Evolutionary conservation across 2,888 invertebrate genomes (phyloP), one percentile per base, ranked within the genome.

Genomic region (Trachelus troglodyta): DNA sequence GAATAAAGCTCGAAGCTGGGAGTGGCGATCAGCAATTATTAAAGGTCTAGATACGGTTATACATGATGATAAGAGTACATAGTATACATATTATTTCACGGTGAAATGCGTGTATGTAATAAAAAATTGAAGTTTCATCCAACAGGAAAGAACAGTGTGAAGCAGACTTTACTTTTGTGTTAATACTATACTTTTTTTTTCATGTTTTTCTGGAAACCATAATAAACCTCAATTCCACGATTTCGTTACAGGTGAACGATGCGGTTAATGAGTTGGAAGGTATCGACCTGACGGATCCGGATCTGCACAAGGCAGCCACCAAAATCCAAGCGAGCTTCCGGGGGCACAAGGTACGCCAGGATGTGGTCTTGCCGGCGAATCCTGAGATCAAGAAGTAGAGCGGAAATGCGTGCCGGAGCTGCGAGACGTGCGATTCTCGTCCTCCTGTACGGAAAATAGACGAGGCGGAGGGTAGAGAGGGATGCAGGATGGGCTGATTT

Each of bases 301-400:
- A 97, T 85, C 92, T 97, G 87, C 95, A 97, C 92, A 96, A 97
- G 91, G 97, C 97, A 1, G 98, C 98, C 37, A 96, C 97, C 81
- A 97, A 97, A 93, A 98, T 98, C 83, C 97, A 98, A 91, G 97
- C 97, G 77, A 97, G 97, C 75, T 97, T 98, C 95, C 95, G 97
- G 83, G 97, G 97, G 81, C 97, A 97, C 93, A 96, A 96, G 93
- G 96, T 95, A 78, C 97, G 97, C 92, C 96, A 96, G 92, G 96
- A 96, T 78, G 91, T 89, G 69, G 76, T 81, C 34, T 79, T 79
- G 56, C 69, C 79, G 31, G 80, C 83, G 33, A 81, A 74, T 34
- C 74, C 77, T 34, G 86, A 86, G 34, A 83, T 79, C 35, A 87
- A 90, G 84, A 89, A 89, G 83, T 86, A 88, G 83, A 81, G 73